phyloP scores from a whole-genome alignment of 2,888 invertebrate species.

The Ornithoptera alexandrae region DNA sequence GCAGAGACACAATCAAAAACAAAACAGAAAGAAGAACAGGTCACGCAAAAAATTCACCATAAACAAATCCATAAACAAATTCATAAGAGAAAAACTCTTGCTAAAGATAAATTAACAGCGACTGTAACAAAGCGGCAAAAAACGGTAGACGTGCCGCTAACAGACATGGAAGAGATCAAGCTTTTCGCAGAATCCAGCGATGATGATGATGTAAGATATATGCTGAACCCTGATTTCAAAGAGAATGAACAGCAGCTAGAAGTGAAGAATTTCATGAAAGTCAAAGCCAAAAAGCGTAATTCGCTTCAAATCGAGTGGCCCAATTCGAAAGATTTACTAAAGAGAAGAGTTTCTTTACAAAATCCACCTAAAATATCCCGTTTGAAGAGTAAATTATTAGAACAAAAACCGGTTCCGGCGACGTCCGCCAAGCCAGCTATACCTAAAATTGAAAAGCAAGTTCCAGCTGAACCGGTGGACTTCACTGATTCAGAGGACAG shows the following conservation, averaged over 20 bases:
- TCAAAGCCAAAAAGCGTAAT: conserved; percentile 62
- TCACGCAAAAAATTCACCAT: conserved; percentile 36
- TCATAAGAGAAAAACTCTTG: conserved; percentile 38
- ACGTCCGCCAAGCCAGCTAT: conserved; percentile 14
- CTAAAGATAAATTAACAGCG: conserved; percentile 53
- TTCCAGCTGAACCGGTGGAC: conserved; percentile 42
- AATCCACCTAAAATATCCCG: conserved; percentile 65
- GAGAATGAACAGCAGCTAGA: conserved; percentile 45
- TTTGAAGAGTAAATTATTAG: conserved; percentile 55
- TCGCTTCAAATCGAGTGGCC: conserved; percentile 70
- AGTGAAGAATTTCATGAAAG: conserved; percentile 61
- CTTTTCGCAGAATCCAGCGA: conserved; percentile 53
- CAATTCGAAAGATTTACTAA: conserved; percentile 61
- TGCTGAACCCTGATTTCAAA: conserved; percentile 68
- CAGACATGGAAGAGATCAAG: conserved; percentile 38
- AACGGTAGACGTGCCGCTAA: conserved; percentile 36
- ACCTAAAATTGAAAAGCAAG: conserved; percentile 11
- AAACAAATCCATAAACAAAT: conserved; percentile 37
- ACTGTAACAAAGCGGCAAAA: conserved; percentile 55
- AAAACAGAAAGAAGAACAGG: conserved; percentile 43
- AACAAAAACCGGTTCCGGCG: conserved; percentile 44
- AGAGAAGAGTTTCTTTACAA: conserved; percentile 64
- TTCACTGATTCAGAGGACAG: conserved; percentile 70
- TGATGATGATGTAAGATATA: conserved; percentile 69
- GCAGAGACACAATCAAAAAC: conserved; percentile 39